Evolutionary conservation across 2,888 invertebrate species (phyloP), one percentile per base, ranked within the genome.

Genomic region (Teleiodes luculella): DNA sequence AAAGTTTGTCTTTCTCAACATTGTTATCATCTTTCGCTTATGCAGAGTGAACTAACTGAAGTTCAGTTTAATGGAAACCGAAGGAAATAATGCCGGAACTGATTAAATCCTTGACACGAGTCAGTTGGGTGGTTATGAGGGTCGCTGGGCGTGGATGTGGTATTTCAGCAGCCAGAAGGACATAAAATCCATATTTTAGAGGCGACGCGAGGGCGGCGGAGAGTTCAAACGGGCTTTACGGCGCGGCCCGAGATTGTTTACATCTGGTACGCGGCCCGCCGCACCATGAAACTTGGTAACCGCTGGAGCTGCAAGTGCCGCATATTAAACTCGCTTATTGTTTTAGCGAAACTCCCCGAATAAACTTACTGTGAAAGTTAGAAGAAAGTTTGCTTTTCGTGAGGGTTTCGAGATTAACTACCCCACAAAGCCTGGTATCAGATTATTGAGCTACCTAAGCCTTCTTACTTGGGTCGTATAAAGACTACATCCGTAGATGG

Each of bases 161-260:
- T 85, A 80, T 86, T 81, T 83, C 73, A 85, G 83, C 83, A 83
- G 78, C 80, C 78, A 79, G 78, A 78, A 74, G 72, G 78, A 77
- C 83, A 86, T 86, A 86, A 88, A 87, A 86, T 86, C 79, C 86
- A 87, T 87, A 86, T 86, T 87, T 87, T 84, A 87, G 80, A 82
- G 81, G 74, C 77, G 69, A 68, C 70, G 72, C 74, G 74, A 71
- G 66, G 68, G 73, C 70, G 68, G 67, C 73, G 74, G 83, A 78
- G 78, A 85, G 85, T 88, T 89, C 88, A 89, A 89, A 88, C 86
- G 83, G 76, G 76, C 70, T 89, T 89, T 88, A 89, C 81, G 87
- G 85, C 83, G 75, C 74, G 79, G 74, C 74, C 78, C 79, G 82
- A 83, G 86, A 87, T 85, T 89, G 88, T 89, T 88, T 88, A 89